These are phyloP conservation scores for Himalopsyche anomala DNA, from an alignment of 2,888 invertebrate genomes.

Conservation along the genomic window DNA sequence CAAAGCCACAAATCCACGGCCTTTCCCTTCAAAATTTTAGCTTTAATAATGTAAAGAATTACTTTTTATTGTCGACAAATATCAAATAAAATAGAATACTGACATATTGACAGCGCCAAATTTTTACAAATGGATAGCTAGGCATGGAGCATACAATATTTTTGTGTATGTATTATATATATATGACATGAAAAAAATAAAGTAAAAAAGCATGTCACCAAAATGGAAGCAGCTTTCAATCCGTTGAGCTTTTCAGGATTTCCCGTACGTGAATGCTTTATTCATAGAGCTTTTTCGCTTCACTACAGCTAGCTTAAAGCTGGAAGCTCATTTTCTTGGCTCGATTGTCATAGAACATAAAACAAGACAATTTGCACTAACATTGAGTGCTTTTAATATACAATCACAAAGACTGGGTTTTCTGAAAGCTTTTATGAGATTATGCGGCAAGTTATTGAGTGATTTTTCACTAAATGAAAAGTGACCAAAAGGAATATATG, in stretches of 20 bases:
- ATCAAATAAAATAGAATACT: neutral
- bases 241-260: conserved; percentile 40
- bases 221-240: conserved; percentile 47
- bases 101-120: neutral
- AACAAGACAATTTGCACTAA: neutral
- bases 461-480: no score
- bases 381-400: neutral
- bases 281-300: conserved; percentile 39
- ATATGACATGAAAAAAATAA: conserved; percentile 10
- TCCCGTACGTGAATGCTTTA: conserved; percentile 39
- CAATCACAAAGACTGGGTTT: neutral
- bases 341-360: neutral
- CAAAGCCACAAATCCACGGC: no score
- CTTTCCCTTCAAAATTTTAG: no score
- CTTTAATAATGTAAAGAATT: no score
- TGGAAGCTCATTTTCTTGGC: conserved; percentile 20
- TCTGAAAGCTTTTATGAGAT: neutral
- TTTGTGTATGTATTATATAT: neutral
- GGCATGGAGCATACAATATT: neutral
- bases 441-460: neutral
- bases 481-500: no score
- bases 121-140: neutral
- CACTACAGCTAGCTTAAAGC: conserved; percentile 19
- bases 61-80: neutral
- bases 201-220: conserved; percentile 53